These are phyloP conservation scores for Amphiura filiformis DNA, from an alignment of 35 echinoderm and acorn worm species.

Conservation along the genomic window DNA sequence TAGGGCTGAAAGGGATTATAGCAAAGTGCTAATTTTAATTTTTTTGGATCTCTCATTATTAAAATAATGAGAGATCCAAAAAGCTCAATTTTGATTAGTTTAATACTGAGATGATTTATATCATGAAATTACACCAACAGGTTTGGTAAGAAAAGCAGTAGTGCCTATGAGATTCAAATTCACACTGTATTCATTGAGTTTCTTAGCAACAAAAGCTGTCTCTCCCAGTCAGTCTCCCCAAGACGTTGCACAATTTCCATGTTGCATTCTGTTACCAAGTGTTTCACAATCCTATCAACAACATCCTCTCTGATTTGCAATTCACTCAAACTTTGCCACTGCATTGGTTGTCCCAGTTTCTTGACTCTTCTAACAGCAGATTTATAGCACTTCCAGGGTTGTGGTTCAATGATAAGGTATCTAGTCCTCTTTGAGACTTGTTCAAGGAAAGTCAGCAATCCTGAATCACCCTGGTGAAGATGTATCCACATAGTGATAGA, in stretches of 20 bases:
- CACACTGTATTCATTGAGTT: too few species aligned
- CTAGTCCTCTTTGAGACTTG: conserved; percentile 14
- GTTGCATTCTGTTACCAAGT: conserved; percentile 4
- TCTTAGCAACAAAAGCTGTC: conserved; percentile 17
- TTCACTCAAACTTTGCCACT: conserved; percentile 6
- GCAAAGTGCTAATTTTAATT: too few species aligned
- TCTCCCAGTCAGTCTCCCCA: conserved; percentile 54
- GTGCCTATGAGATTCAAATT: too few species aligned
- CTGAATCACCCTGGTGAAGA: conserved; percentile 40
- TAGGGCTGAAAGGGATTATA: too few species aligned
- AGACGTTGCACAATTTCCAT: conserved; percentile 41
- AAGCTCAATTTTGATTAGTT: too few species aligned
- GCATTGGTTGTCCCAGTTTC: conserved; percentile 29
- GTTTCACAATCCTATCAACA: conserved; percentile 29
- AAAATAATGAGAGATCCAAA: too few species aligned
- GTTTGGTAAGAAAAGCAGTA: too few species aligned
- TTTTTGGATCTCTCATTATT: too few species aligned
- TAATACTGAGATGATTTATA: too few species aligned
- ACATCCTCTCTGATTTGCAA: conserved; percentile 22
- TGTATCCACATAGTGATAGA: conserved; percentile 70
- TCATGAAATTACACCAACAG: too few species aligned
- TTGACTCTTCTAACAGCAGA: conserved; percentile 38
- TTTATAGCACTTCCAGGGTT: conserved; percentile 60
- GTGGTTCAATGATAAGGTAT: conserved; percentile 51
- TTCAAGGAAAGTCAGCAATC: conserved; percentile 31